Percentiles rank a stretch among this genome's conserved stretches.
Conservation (phyloP, 1,140 invertebrate genomes). For the Copidosoma floridanum region DNA sequence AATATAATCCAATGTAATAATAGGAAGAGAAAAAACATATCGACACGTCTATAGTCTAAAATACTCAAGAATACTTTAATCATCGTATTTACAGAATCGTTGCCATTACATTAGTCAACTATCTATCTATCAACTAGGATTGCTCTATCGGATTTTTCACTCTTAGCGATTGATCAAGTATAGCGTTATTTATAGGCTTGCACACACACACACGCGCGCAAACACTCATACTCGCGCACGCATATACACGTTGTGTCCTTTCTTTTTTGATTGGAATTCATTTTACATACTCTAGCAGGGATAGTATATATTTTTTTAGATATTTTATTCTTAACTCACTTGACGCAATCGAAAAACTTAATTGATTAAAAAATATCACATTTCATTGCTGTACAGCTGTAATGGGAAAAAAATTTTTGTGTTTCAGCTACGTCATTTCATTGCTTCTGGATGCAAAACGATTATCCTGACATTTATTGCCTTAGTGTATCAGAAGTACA, state of each 20-base stretch:
- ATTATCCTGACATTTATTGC: too few relatives aligned
- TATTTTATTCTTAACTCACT: too few relatives aligned
- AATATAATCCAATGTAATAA: constrained; percentile 44
- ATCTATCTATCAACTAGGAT: constrained; percentile 39
- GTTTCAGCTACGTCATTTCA: too few relatives aligned
- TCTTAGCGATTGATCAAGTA: constrained; percentile 9
- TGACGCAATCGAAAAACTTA: too few relatives aligned
- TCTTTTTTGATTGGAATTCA: too few relatives aligned
- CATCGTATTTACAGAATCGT: constrained; percentile 42
- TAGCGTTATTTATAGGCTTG: too few relatives aligned
- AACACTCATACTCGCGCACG: too few relatives aligned
- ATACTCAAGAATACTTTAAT: constrained; percentile 45
- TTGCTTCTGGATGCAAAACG: too few relatives aligned
- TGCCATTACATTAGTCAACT: constrained; percentile 37
- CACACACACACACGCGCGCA: too few relatives aligned
- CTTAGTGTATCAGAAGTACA: too few relatives aligned
- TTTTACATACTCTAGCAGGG: too few relatives aligned
- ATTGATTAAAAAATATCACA: constrained; percentile 25
- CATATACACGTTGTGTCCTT: too few relatives aligned
- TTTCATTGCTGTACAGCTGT: constrained; percentile 14
- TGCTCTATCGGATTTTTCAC: constrained; percentile 2
- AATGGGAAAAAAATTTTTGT: constrained; percentile 24
- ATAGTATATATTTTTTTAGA: constrained; percentile 26
- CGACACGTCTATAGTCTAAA: constrained; percentile 53
- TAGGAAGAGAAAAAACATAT: constrained; percentile 55